A percentile compares a stretch with the other conserved stretches of the same genome.
phyloP scores from a whole-genome alignment of 1,140 invertebrate species.

The Batillaria attramentaria region DNA sequence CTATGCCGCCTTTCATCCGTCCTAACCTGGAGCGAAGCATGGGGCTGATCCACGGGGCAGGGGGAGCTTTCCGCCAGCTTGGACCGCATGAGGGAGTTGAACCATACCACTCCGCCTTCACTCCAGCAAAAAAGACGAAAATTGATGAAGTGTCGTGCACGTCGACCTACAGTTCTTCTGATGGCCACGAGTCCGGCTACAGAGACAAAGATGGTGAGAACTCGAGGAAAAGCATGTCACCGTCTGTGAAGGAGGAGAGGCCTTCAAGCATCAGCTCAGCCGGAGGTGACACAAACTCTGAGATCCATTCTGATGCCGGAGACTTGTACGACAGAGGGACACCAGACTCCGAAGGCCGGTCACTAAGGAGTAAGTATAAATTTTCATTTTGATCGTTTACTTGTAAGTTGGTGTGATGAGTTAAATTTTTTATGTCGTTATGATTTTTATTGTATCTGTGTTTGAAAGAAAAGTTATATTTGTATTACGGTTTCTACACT shows the following conservation, averaged over 20 bases:
- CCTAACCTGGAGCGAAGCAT: slow-evolving; percentile 53
- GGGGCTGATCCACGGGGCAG: slow-evolving; percentile 31
- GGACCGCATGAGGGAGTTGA: slow-evolving; percentile 50
- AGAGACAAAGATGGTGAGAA: slow-evolving; percentile 33
- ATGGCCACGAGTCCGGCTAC: slow-evolving; percentile 8
- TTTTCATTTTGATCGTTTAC: background rate
- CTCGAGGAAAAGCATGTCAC: slow-evolving; percentile 17
- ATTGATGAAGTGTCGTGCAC: slow-evolving; percentile 49
- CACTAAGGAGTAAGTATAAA: slow-evolving; percentile 64
- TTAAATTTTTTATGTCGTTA: background rate
- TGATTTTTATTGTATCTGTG: background rate
- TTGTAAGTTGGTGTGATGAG: background rate
- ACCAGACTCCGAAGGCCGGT: slow-evolving; percentile 65
- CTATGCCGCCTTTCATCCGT: slow-evolving; percentile 60
- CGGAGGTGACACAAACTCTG: slow-evolving; percentile 61
- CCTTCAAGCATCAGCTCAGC: slow-evolving; percentile 64
- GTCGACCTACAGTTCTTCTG: slow-evolving; percentile 9
- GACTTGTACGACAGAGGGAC: slow-evolving; percentile 61
- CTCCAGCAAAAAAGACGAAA: slow-evolving; percentile 64
- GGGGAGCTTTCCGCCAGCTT: slow-evolving; percentile 64
- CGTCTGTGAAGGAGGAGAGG: slow-evolving; percentile 59
- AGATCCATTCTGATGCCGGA: slow-evolving; percentile 62
- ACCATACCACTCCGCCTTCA: slow-evolving; percentile 67
- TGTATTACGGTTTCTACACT: background rate
- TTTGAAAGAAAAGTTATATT: background rate